phyloP scores from a whole-genome alignment of 2,888 invertebrate species.

The Nymphalis urticae region DNA sequence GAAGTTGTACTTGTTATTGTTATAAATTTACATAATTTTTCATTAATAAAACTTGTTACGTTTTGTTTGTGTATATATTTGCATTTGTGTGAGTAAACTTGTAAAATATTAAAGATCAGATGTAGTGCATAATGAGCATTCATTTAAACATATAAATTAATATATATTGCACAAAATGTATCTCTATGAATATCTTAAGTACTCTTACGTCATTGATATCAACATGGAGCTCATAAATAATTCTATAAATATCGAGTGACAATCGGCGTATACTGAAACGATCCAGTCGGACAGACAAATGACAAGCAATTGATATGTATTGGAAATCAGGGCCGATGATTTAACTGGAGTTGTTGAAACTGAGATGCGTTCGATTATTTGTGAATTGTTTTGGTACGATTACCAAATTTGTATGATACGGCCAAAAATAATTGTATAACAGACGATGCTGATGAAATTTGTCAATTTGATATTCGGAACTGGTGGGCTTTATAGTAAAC shows the following conservation, averaged over 20 bases:
- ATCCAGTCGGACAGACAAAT: constrained; percentile 31
- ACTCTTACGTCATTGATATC: constrained; percentile 12
- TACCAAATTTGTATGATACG: background rate
- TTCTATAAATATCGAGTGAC: constrained; percentile 48
- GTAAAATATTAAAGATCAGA: no score
- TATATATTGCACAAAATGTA: background rate
- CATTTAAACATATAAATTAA: background rate
- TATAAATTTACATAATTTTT: no score
- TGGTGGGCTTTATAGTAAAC: no score
- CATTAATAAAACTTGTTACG: no score
- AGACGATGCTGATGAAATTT: background rate
- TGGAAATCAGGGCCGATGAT: constrained; percentile 50
- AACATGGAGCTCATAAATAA: constrained; percentile 36
- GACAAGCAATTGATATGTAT: constrained; percentile 57
- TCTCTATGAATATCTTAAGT: constrained; percentile 11
- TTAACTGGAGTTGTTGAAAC: constrained; percentile 27
- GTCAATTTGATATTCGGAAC: no score
- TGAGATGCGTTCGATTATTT: constrained; percentile 5
- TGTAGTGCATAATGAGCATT: background rate
- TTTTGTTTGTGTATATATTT: no score
- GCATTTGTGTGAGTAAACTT: no score
- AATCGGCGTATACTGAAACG: constrained; percentile 40
- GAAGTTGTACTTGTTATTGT: no score
- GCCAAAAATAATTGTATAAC: background rate
- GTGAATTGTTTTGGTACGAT: background rate